Base-by-base conservation (phyloP, 2,888 invertebrate genomes). In the Drosophila hawaiiensis region DNA sequence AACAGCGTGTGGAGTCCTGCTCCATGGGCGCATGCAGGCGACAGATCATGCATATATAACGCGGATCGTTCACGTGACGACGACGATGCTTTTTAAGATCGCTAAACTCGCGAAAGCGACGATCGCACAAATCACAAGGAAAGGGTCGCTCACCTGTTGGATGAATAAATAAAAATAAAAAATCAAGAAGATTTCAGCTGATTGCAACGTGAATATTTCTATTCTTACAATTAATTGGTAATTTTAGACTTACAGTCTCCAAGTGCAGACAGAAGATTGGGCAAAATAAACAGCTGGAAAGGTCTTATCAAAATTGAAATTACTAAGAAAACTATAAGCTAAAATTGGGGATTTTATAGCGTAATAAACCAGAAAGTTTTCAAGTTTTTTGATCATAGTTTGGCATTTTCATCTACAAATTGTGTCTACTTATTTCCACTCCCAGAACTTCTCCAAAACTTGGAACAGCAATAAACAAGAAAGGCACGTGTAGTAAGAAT, bases 41-140 rank as follows among this genome's bases (percentile, higher is more conserved):
- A 58, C 93, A 93, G 41, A 93, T 88, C 93, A 93, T 92, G 72
- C 93, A 93, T 28, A 91, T 84, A 64, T 91, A 92, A 19, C 91
- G 86, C 0, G 81, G 68, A 63, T 92, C 91, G 25, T 90, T 88
- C 1, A 86, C 70, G 68, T 93, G 93, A 12, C 93, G 89, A 1
- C 92, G 87, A 10, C 93, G 90, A 81, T 93, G 93, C 73, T 93
- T 93, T 70, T 93, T 93, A 16, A 93, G 83, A 74, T 93, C 93
- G 65, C 93, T 93, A 66, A 92, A 93, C 79, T 93, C 93, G 5
- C 93, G 91, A 68, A 93, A 93, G 10, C 93, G 90, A 7, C 93
- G 91, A 16, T 92, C 91, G 62, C 93, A 93, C 63, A 93, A 79
- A 71, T 93, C 93, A 63, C 93, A 93, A 2, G 92, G 92, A 79